Evolutionary conservation across 2,888 invertebrate species (phyloP).

Genomic region (Melanchra persicariae): DNA sequence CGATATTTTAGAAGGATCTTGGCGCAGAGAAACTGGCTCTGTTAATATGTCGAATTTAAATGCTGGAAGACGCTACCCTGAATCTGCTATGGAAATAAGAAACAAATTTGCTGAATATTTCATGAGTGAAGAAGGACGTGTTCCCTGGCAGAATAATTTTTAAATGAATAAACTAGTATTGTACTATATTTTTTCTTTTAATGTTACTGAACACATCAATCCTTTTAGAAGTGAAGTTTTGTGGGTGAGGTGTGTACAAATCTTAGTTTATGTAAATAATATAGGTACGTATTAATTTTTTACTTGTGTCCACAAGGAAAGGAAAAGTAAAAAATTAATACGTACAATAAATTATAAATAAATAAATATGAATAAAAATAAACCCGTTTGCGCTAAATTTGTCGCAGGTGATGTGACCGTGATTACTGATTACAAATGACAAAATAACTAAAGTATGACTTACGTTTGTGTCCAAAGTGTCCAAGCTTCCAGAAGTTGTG

Average conservation of each 20-base stretch:
- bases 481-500: slow-evolving; percentile 57
- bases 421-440: slow-evolving; percentile 31
- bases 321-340: too few relatives aligned
- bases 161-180: slow-evolving; percentile 47
- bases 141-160: slow-evolving; percentile 52
- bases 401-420: slow-evolving; percentile 38
- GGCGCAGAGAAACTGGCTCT: slow-evolving; percentile 44
- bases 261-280: too few relatives aligned
- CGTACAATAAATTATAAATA: too few relatives aligned
- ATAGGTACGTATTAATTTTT: too few relatives aligned
- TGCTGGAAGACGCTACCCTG: slow-evolving; percentile 26
- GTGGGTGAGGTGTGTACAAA: slow-evolving; percentile 44
- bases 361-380: too few relatives aligned
- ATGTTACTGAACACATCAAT: slow-evolving; percentile 26
- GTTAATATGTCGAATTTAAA: slow-evolving; percentile 36
- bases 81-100: slow-evolving; percentile 44
- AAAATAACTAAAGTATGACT: slow-evolving; percentile 38
- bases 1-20: slow-evolving; percentile 48
- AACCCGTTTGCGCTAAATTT: slow-evolving; percentile 41
- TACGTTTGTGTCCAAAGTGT: slow-evolving; percentile 57
- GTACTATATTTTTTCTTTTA: slow-evolving; percentile 42
- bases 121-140: slow-evolving; percentile 50
- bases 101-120: slow-evolving; percentile 54
- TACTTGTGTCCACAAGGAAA: too few relatives aligned
- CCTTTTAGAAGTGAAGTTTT: slow-evolving; percentile 19